Conservation (phyloP, 2,113 vertebrate genomes). For the Geococcyx californianus region DNA sequence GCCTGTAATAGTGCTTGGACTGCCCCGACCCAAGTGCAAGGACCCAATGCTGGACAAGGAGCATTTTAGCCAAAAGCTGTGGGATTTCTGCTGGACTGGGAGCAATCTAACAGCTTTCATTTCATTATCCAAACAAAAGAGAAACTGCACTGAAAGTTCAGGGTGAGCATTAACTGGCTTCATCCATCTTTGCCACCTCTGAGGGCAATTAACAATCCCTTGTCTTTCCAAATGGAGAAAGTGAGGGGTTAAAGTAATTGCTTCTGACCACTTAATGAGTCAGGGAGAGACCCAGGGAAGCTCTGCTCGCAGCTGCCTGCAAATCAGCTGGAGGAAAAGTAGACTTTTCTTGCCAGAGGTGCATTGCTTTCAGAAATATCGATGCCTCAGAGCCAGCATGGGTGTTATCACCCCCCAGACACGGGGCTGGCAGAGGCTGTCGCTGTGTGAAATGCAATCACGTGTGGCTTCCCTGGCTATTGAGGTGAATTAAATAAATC, state of each 20-base stretch:
- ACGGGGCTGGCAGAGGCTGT: fast-evolving
- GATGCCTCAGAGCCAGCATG: neutral
- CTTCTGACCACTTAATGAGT: constrained; percentile 34
- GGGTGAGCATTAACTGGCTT: neutral
- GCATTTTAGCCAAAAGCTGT: neutral
- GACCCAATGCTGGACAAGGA: neutral
- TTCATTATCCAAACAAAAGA: neutral
- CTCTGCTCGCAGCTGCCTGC: neutral
- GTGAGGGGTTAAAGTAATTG: constrained; percentile 19
- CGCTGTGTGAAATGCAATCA: neutral
- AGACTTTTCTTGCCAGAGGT: neutral
- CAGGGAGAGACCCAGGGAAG: neutral
- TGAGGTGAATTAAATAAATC: neutral
- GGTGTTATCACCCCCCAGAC: neutral
- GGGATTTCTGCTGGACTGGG: neutral
- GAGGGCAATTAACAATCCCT: neutral
- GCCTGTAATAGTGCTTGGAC: too few species aligned
- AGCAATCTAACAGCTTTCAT: neutral
- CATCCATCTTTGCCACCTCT: neutral
- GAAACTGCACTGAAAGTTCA: neutral
- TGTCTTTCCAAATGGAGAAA: neutral
- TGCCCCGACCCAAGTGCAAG: too few species aligned
- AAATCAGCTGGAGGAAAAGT: neutral
- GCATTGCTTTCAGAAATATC: neutral
- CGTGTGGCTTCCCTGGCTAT: neutral